phyloP scores from a whole-genome alignment of 2,888 invertebrate species.

The Leptarthrus brevirostris region DNA sequence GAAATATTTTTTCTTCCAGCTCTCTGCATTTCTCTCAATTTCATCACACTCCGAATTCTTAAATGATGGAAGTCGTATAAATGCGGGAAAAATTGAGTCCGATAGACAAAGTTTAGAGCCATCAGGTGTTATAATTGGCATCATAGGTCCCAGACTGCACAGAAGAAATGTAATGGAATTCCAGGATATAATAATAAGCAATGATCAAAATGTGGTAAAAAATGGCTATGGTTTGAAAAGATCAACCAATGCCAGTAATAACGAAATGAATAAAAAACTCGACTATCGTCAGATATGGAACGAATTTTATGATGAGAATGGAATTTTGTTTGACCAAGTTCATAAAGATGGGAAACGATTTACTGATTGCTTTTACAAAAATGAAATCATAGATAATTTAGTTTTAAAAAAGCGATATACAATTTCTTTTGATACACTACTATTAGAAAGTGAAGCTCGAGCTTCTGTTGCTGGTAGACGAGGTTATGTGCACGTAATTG shows the following conservation, averaged over 20 bases:
- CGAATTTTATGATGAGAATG: constrained; percentile 57
- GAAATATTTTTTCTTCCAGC: constrained; percentile 52
- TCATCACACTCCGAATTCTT: constrained; percentile 71
- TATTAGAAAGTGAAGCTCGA: constrained; percentile 74
- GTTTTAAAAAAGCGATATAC: constrained; percentile 67
- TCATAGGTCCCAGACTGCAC: constrained; percentile 68
- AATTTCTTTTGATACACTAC: constrained; percentile 72
- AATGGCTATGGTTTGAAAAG: constrained; percentile 67
- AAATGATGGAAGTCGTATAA: constrained; percentile 71
- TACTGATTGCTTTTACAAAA: constrained; percentile 58
- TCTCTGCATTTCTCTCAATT: constrained; percentile 70
- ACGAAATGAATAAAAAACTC: background rate
- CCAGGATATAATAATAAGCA: constrained; percentile 68
- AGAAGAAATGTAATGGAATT: constrained; percentile 69
- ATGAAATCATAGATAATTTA: constrained; percentile 62
- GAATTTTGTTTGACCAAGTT: constrained; percentile 47
- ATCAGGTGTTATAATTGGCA: constrained; percentile 69
- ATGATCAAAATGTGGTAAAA: constrained; percentile 67
- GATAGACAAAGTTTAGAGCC: constrained; percentile 65
- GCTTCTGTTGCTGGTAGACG: constrained; percentile 68
- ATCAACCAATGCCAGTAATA: constrained; percentile 47
- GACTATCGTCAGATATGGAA: constrained; percentile 56
- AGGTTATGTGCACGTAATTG: constrained; percentile 75
- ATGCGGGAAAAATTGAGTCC: constrained; percentile 67
- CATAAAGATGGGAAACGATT: constrained; percentile 10